A percentile compares a stretch with the other conserved stretches of the same genome.
phyloP scores from a whole-genome alignment of 2,888 invertebrate species.

The Trachelus stipa region DNA sequence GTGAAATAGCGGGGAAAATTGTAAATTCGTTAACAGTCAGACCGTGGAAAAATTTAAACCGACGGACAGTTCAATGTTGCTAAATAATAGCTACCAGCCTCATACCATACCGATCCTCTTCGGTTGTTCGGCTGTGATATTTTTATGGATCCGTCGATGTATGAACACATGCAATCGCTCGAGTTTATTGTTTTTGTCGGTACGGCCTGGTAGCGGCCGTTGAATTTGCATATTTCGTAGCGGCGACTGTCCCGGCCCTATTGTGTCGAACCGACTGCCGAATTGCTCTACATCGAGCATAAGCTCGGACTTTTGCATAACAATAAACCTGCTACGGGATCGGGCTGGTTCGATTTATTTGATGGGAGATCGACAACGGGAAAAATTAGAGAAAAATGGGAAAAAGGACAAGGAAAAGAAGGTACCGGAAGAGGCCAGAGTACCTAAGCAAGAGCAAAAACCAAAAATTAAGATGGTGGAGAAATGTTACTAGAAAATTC shows the following conservation, averaged over 20 bases:
- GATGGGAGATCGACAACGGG: constrained; percentile 20
- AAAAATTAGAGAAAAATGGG: background rate
- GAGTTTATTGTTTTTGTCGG: constrained; percentile 62
- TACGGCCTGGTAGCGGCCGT: constrained; percentile 41
- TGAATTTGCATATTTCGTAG: constrained; percentile 61
- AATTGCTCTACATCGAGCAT: constrained; percentile 59
- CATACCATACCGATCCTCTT: constrained; percentile 23
- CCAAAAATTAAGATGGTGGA: background rate
- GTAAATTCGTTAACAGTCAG: constrained; percentile 40
- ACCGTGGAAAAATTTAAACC: constrained; percentile 33
- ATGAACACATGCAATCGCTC: constrained; percentile 61
- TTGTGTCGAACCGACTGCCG: constrained; percentile 60
- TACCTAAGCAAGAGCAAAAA: too few relatives aligned
- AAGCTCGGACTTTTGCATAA: constrained; percentile 62
- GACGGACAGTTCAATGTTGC: constrained; percentile 38
- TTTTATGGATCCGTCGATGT: constrained; percentile 60
- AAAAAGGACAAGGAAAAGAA: background rate
- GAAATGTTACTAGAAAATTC: background rate
- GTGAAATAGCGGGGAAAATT: constrained; percentile 1
- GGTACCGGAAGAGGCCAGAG: background rate
- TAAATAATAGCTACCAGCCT: constrained; percentile 44
- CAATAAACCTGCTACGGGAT: constrained; percentile 53
- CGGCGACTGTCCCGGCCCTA: constrained; percentile 33
- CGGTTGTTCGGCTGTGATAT: constrained; percentile 37
- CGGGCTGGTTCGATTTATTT: constrained; percentile 46